A percentile compares a stretch with the other conserved stretches of the same genome.
These are phyloP conservation scores for Melanotaenia parkinsoni DNA, from an alignment of 2,797 vertebrate genomes.

Conservation along the genomic window DNA sequence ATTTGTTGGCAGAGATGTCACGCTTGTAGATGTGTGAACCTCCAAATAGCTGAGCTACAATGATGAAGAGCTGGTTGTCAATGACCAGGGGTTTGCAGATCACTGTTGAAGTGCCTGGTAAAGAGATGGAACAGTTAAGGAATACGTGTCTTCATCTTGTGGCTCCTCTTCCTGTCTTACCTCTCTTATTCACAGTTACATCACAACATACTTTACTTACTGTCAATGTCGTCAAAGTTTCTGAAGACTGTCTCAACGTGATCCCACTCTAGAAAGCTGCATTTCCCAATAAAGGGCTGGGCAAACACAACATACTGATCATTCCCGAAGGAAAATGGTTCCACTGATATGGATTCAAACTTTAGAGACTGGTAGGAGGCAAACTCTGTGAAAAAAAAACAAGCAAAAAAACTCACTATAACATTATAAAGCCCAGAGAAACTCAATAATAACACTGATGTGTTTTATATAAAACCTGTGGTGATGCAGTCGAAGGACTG, in stretches of 20 bases:
- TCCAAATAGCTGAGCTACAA: constrained; percentile 96
- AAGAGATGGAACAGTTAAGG: constrained; percentile 14
- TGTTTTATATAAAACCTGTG: constrained; percentile 83
- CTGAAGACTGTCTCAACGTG: constrained; percentile 97
- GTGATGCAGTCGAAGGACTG: constrained; percentile 96
- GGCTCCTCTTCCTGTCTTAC: constrained; percentile 4
- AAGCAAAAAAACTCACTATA: constrained; percentile 15
- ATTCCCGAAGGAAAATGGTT: constrained; percentile 90
- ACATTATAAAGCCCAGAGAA: not conserved
- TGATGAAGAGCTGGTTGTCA: constrained; percentile 92
- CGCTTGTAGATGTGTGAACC: constrained; percentile 98
- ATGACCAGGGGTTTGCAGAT: constrained; percentile 97
- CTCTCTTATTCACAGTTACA: not conserved
- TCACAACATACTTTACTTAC: constrained; percentile 77
- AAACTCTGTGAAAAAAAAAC: constrained; percentile 86
- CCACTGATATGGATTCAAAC: constrained; percentile 96
- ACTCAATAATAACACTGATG: not conserved
- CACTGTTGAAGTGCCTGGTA: constrained; percentile 92
- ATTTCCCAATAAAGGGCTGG: constrained; percentile 95
- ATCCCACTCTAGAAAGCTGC: constrained; percentile 98
- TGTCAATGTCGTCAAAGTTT: constrained; percentile 95
- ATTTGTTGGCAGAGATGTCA: constrained; percentile 94
- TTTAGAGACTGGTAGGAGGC: constrained; percentile 93
- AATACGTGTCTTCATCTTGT: constrained; percentile 42
- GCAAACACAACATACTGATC: constrained; percentile 96